Evolutionary conservation across 2,797 vertebrate species (phyloP), one percentile per base, ranked within the genome.

Genomic region (Carapus acus): DNA sequence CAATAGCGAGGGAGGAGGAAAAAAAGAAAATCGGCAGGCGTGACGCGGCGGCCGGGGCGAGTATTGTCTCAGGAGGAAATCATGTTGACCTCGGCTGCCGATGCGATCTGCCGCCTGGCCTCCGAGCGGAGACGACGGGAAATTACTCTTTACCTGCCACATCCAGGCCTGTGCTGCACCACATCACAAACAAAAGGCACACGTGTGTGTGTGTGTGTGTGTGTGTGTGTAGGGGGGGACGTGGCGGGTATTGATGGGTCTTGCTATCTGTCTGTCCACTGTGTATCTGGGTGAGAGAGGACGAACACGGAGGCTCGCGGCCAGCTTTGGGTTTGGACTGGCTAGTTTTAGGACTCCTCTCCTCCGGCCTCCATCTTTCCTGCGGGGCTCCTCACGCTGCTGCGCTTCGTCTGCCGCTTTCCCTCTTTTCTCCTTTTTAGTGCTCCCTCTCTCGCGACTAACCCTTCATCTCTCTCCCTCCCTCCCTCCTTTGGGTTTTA

Each of bases 61-160:
- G 46, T 54, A 48, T 52, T 38, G 47, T 52, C 50, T 54, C 43
- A 44, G 62, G n/a, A 81, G 73, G 75, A 84, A 82, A 83, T 84
- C 73, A 69, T 56, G 52, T 67, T 74, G 62, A 67, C 61, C 65
- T 24, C 1, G 37, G 52, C 53, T 43, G 34, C 58, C 56, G 82
- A 79, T 83, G 66, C 57, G 67, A 88, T 87, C 78, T 40, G 36
- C 11, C 67, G 41, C 56, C 49, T 65, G 55, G 65, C 34, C 66
- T 41, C 65, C 67, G 65, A 72, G 60, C 51, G 48, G 40, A 45
- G 64, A 48, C 63, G 71, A 78, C 66, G 60, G 80, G 78, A 85
- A 88, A 87, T 84, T 67, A 84, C 67, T 87, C 78, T 78, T 82
- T 77, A 74, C 79, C 62, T 77, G 63, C 63, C 43, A 72, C 59